These are phyloP conservation scores for Gopherus flavomarginatus DNA, from an alignment of 2,113 vertebrate genomes.

Conservation along the genomic window DNA sequence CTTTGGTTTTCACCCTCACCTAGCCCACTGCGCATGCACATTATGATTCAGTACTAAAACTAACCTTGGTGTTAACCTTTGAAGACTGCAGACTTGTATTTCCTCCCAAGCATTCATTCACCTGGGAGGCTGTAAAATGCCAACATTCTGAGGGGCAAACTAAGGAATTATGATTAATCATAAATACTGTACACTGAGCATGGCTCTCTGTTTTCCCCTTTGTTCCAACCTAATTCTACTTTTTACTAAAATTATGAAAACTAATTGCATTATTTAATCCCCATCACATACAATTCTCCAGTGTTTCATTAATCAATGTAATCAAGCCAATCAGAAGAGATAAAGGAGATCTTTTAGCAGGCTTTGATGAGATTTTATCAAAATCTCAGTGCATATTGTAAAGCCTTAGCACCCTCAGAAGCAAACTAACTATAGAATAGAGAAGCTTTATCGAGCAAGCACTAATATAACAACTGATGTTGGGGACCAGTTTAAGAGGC, in stretches of 20 bases:
- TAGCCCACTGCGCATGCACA: not conserved
- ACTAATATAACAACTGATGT: constrained; percentile 61
- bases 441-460: constrained; percentile 66
- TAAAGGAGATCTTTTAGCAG: constrained; percentile 77
- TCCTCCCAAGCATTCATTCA: not conserved
- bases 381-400: constrained; percentile 71
- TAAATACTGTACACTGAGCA: constrained; percentile 7
- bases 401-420: constrained; percentile 67
- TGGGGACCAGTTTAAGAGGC: constrained; percentile 58
- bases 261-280: constrained; percentile 78
- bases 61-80: not conserved
- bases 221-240: constrained; percentile 71
- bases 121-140: not conserved
- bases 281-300: constrained; percentile 76
- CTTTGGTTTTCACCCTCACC: fast-evolving
- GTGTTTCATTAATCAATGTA: constrained; percentile 78
- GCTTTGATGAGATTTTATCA: constrained; percentile 81
- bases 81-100: not conserved
- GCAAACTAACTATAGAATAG: constrained; percentile 59
- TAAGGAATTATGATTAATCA: constrained; percentile 25
- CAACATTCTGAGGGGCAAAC: constrained; percentile 10
- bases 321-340: constrained; percentile 79
- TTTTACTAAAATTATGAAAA: constrained; percentile 76
- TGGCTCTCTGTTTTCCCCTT: constrained; percentile 52
- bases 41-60: not conserved